These are phyloP conservation scores for Pagrus major DNA, from an alignment of 2,113 vertebrate genomes.

Conservation along the genomic window DNA sequence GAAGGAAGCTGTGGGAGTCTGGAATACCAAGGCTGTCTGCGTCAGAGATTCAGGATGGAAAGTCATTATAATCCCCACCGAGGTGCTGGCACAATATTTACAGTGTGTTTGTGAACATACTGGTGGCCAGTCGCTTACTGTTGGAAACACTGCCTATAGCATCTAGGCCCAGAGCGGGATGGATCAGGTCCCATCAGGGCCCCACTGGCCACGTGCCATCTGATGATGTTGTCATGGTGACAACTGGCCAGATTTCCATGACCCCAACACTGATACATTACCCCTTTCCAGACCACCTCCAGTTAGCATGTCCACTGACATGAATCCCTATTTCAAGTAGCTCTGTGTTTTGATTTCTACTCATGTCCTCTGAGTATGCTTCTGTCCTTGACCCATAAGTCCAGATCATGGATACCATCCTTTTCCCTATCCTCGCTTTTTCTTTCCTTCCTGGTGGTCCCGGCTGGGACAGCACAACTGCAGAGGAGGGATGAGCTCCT, in stretches of 20 bases:
- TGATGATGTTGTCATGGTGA: conserved; percentile 40
- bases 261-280: conserved; percentile 1
- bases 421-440: conserved; percentile 43
- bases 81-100: conserved; percentile 61
- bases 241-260: conserved; percentile 17
- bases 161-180: conserved; percentile 5
- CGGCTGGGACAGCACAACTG: conserved; percentile 48
- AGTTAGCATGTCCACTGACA: conserved; percentile 28
- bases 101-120: conserved; percentile 59
- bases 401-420: conserved; percentile 71
- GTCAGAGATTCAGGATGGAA: conserved; percentile 70
- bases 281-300: neutral
- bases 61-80: conserved; percentile 60
- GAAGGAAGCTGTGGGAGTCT: conserved; percentile 66
- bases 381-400: conserved; percentile 49
- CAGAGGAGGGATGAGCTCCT: conserved; percentile 75
- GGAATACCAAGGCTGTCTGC: conserved; percentile 48
- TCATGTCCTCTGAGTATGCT: conserved; percentile 60
- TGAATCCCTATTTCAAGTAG: conserved; percentile 15
- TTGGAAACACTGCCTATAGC: conserved; percentile 42
- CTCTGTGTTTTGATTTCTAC: conserved; percentile 42
- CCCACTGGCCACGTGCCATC: conserved; percentile 4
- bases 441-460: conserved; percentile 77
- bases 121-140: conserved; percentile 16
- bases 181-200: conserved; percentile 21